phyloP scores from a whole-genome alignment of 2,113 vertebrate genomes.

The Illadopsis cleaveri region DNA sequence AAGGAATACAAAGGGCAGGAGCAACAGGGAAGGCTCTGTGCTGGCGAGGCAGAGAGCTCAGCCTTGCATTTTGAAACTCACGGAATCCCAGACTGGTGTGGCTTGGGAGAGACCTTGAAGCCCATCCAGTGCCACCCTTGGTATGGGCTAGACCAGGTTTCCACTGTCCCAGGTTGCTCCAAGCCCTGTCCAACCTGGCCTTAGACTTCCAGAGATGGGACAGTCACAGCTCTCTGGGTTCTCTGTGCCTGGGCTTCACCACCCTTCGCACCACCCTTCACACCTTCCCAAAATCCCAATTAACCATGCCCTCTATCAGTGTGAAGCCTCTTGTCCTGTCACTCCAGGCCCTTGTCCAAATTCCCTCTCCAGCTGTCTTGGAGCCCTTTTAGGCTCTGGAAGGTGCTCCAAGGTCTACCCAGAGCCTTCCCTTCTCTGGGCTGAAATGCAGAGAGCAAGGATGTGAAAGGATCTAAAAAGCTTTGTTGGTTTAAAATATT shows the following conservation, averaged over 20 bases:
- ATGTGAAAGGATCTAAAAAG: background rate
- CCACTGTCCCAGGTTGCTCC: rapidly evolving
- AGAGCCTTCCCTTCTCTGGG: background rate
- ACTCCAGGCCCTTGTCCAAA: background rate
- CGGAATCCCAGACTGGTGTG: background rate
- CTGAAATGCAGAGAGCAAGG: background rate
- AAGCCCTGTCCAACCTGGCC: background rate
- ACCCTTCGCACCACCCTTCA: too few relatives aligned
- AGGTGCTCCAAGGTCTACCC: background rate
- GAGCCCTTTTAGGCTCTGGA: background rate
- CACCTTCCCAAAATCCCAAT: background rate
- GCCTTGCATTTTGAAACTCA: background rate
- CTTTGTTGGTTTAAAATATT: background rate
- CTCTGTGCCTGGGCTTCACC: background rate
- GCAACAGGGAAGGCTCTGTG: background rate
- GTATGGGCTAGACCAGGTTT: background rate
- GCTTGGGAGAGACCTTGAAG: background rate
- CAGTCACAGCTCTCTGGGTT: background rate
- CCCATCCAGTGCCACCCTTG: background rate
- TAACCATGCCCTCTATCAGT: background rate
- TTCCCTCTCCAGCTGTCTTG: background rate
- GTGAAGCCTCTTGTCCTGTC: background rate
- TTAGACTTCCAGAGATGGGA: background rate
- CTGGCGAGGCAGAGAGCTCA: background rate
- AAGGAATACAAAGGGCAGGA: background rate